Evolutionary conservation across 2,888 invertebrate genomes (phyloP), one percentile per base, ranked within the genome.

Genomic region (Andricus curvator): DNA sequence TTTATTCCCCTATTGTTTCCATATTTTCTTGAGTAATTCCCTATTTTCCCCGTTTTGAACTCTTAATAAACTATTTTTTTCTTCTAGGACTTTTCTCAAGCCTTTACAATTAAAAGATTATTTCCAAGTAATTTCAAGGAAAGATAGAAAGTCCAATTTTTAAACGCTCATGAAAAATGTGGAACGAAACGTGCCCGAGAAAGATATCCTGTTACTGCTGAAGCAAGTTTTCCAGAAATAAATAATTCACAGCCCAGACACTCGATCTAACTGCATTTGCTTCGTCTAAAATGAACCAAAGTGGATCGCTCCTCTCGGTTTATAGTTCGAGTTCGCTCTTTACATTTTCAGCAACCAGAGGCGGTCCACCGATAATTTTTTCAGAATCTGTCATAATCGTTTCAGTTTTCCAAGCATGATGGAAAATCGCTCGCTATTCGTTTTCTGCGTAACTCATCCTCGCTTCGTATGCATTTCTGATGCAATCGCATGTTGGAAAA

Each of bases 391-490:
- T 64, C 64, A 64, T 64, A 64, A 29, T 17, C 15, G 29, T 25
- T 64, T 64, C 29, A 17, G 17, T 29, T 29, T 6, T 15, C 15
- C 29, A 4, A 64, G 15, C 29, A 29, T 9, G 64, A 17, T 64
- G 22, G 25, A 29, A 68, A 15, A 2, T 56, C 25, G 20, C 33
- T 51, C 48, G 15, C 29, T 51, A 20, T 56, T 33, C 74, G 20
- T 29, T 51, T 74, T 20, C 51, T 37, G 51, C 51, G 74, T 48
- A 74, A 74, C 74, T 74, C 56, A 33, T 74, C 25, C 74, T 6
- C 74, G 74, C n/a, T 33, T 56, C 33, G 33, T 48, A 66, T 80
- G 33, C 66, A 37, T 70, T 81, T 79, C 66, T 65, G 70, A 66
- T 79, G 79, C 70, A 51, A 79, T 81, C 64, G 41, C 66, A 44